Conservation (phyloP, 1,140 invertebrate genomes). For the Battus philenor region DNA sequence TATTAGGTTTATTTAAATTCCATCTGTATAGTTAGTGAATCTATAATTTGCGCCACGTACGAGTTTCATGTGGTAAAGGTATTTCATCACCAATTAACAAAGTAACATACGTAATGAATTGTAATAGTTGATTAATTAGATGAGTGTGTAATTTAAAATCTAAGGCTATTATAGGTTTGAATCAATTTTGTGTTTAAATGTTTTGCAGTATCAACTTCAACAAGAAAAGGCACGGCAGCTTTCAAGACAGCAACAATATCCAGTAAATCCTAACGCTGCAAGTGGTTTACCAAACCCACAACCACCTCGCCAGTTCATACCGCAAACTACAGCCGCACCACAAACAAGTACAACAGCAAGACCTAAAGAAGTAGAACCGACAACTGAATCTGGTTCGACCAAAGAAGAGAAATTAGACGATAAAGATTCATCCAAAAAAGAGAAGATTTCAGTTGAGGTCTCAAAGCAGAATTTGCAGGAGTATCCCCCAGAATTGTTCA, state of each 20-base stretch:
- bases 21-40: neutral
- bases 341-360: constrained; percentile 39
- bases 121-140: neutral
- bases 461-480: constrained; percentile 60
- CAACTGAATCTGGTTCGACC: constrained; percentile 46
- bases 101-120: neutral
- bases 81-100: constrained; percentile 2
- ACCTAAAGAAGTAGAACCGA: constrained; percentile 32
- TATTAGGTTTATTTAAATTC: constrained; percentile 9
- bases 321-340: constrained; percentile 27
- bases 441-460: constrained; percentile 55
- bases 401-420: constrained; percentile 49
- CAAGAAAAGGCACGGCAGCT: constrained; percentile 49
- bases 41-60: neutral
- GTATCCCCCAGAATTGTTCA: constrained; percentile 54
- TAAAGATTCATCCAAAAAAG: constrained; percentile 27
- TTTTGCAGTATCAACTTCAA: constrained; percentile 48
- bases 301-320: constrained; percentile 44
- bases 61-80: neutral
- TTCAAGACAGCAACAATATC: constrained; percentile 49
- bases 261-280: constrained; percentile 29
- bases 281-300: constrained; percentile 39
- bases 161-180: too few species aligned
- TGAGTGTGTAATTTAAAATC: neutral
- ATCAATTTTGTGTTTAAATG: too few species aligned